phyloP scores from a whole-genome alignment of 2,888 invertebrate species.

The Cetonia aurata region DNA sequence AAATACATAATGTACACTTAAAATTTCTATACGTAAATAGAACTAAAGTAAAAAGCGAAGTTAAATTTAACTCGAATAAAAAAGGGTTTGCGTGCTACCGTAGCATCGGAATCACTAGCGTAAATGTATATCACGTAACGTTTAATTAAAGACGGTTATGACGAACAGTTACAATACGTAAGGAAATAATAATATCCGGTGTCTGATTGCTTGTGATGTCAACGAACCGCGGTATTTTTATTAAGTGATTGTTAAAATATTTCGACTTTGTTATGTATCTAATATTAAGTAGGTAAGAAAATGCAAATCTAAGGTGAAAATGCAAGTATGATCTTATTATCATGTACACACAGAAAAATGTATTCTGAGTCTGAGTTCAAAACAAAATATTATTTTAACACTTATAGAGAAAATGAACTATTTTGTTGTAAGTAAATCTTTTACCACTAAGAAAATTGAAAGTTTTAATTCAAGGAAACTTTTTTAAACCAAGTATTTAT shows the following conservation, averaged over 20 bases:
- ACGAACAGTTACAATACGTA: constrained; percentile 16
- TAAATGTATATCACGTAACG: constrained; percentile 10
- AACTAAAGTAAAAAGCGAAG: too few species aligned
- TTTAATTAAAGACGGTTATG: constrained; percentile 9
- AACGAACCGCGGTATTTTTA: constrained; percentile 11
- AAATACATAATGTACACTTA: too few species aligned
- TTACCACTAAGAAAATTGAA: too few species aligned
- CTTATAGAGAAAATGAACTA: too few species aligned
- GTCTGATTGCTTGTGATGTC: background rate
- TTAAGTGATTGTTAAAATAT: constrained; percentile 17
- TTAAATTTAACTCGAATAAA: background rate
- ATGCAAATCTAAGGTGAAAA: background rate
- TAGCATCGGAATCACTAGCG: constrained; percentile 27
- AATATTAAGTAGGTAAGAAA: background rate
- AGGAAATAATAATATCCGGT: constrained; percentile 26
- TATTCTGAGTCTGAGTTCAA: too few species aligned
- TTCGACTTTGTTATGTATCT: background rate
- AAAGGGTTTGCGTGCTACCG: constrained; percentile 19
- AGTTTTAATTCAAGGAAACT: too few species aligned
- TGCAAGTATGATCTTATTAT: too few species aligned
- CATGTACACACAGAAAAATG: too few species aligned
- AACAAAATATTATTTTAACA: too few species aligned
- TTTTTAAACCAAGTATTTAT: too few species aligned
- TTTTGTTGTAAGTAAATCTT: too few species aligned
- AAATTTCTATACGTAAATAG: background rate